Evolutionary conservation across 2,888 invertebrate species (phyloP), one percentile per base, ranked within the genome.

Genomic region (Lypha dubia): DNA sequence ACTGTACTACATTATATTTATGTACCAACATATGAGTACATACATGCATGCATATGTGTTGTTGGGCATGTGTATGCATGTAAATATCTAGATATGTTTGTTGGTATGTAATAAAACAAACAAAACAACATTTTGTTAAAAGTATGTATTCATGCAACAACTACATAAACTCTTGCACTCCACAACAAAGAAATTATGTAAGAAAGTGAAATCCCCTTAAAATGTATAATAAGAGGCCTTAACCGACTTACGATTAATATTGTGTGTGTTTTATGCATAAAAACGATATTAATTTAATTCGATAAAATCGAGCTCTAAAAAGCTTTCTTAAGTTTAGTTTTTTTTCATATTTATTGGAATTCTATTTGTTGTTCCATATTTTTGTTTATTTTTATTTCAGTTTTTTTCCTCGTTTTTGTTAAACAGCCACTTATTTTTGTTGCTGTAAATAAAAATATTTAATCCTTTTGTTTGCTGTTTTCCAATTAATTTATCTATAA

Each of bases 141-240:
- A 58, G 32, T 67, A 35, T 15, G 11, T 13, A 53, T 22, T 6
- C n/a, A n/a, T n/a, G n/a, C n/a, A n/a, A n/a, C 74, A 56, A 44
- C 22, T 67, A 24, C 24, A 51, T 35, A 49, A 63, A 41, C 15
- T 56, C 15, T 56, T 46, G 32, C 46, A 79, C 70, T 70, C 41
- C 20, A 74, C 49, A 67, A 22, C 41, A 75, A 79, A 79, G 41
- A 75, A 77, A 74, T 84, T 84, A 84, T 84, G 84, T 84, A 84
- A 84, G 84, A 84, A 84, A 84, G 84, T 84, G 84, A 84, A 84
- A 84, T 77, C 63, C 63, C 74, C 53, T 49, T 71, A 46, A 32
- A 73, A 28, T 44, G 24, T n/a, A n/a, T n/a, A 73, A 73, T 1
- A 74, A 49, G 24, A 73, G 49, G 62, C 17, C 63, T 63, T 65